Percentiles rank a stretch among this genome's conserved stretches.
Evolutionary conservation across 64 coral and sea anemone species (phyloP).

Genomic region (Montipora sp.): DNA sequence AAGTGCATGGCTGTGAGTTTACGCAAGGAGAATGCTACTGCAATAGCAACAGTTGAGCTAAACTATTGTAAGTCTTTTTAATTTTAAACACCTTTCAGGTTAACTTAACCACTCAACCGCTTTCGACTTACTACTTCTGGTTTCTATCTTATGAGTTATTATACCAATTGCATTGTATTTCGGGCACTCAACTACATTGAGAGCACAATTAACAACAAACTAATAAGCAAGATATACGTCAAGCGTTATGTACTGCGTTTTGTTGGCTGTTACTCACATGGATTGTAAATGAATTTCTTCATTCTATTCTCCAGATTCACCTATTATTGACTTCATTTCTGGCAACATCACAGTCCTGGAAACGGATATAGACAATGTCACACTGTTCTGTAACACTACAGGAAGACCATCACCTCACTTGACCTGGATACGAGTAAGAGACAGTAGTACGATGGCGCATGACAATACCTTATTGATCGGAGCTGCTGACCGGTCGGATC

Average conservation of each 20-base stretch:
- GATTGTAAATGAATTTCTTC: not conserved
- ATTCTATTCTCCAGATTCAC: slow-evolving; percentile 35
- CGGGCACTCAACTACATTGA: too few relatives aligned
- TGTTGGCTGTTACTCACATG: too few relatives aligned
- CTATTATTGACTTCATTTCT: slow-evolving; percentile 23
- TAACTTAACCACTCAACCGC: too few relatives aligned
- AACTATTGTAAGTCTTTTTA: slow-evolving; percentile 7
- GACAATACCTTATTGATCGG: slow-evolving; percentile 8
- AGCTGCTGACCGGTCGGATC: slow-evolving; percentile 24
- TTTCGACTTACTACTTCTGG: too few relatives aligned
- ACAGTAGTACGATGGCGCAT: slow-evolving; percentile 1
- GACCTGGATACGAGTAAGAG: slow-evolving; percentile 54
- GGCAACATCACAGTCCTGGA: slow-evolving; percentile 42
- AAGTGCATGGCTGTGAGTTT: slow-evolving; percentile 66
- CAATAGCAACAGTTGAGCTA: not conserved
- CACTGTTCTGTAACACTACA: slow-evolving; percentile 74
- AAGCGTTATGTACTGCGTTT: too few relatives aligned
- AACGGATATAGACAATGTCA: not conserved
- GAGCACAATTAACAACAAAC: too few relatives aligned
- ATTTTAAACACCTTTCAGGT: too few relatives aligned
- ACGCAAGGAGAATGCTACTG: slow-evolving; percentile 20
- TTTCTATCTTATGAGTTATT: too few relatives aligned
- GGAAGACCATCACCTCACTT: slow-evolving; percentile 45
- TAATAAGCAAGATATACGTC: too few relatives aligned
- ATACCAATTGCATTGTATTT: too few relatives aligned